Base-by-base conservation (phyloP, 2,797 vertebrate genomes). In the Borostomias antarcticus region DNA sequence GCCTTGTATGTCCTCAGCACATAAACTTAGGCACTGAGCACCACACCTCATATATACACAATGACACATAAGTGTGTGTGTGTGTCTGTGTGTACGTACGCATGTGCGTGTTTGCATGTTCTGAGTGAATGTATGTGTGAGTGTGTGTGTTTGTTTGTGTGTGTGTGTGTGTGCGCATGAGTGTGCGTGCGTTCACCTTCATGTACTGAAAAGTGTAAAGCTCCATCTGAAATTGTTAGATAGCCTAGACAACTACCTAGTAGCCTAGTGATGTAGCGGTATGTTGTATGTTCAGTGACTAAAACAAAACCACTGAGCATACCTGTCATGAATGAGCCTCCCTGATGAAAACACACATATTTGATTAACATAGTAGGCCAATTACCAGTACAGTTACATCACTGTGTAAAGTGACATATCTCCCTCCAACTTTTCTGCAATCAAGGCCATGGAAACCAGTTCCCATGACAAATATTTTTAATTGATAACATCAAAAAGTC, bases 11-110 rank as follows among this genome's bases (percentile, higher is more conserved):
- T 45, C 15, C 15, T 3, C 5, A n/a, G 5, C 5, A 30, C 2
- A 13, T 15, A 30, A n/a, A 45, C 13, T 48, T 5, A 29, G 37
- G 47, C 47, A 35, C 28, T 33, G 19, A 21, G 26, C 28, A 40
- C 76, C 85, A 83, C 88, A 64, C 85, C 86, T 87, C 69, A 74
- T 80, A 69, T 73, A 50, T 64, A 83, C 79, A 84, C 83, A 83
- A 1, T 43, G 62, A 30, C 50, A 54, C 26, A 40, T 29, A 4
- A 19, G 7, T 19, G 4, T 28, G 26, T 53, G 51, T 53, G 51
- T 53, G 51, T 28, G 25, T 28, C 11, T 53, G 25, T 28, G 51
- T 28, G 26, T 53, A 13, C 21, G 47, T 23, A 32, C n/a, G n/a
- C n/a, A n/a, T n/a, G n/a, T n/a, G n/a, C n/a, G n/a, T n/a, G n/a